Base-by-base conservation (phyloP, 2,797 vertebrate genomes). In the Stomatorhinus walkeri region DNA sequence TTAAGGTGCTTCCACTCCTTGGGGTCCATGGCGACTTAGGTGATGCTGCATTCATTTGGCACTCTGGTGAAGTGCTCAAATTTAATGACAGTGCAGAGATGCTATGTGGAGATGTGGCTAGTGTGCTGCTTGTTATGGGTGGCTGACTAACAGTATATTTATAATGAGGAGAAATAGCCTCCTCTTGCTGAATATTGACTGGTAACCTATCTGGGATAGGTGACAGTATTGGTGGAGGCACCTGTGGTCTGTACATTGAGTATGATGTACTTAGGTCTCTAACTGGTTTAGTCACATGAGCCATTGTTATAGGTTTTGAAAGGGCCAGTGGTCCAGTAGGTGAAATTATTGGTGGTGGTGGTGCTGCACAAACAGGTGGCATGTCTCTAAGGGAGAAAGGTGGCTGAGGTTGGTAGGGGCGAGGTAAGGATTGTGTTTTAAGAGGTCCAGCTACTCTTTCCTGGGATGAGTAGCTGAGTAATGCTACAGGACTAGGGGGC, bases 141-240 rank as follows among this genome's bases (percentile, higher is more conserved):
- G 94, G 94, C 84, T 96, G 95, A 87, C 94, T 93, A 87, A 89
- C 24, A 9, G 89, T 76, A 24, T 95, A 96, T 92, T 99, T 99
- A 91, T 97, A 97, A 94, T 98, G 97, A 79, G 97, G 97, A 93
- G 97, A 98, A 90, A 95, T 94, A 91, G 93, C 89, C 90, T 98
- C 97, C 89, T 92, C 91, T 85, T 96, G 91, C 91, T 96, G 97
- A 88, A 97, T 96, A 91, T 94, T 95, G 89, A 99, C 98, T 56
- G 96, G 95, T 90, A 98, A 95, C 28, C 97, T 97, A 90, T 96
- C 93, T 91, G 97, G 96, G 93, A 99, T 96, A 49, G 95, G 95
- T 84, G 96, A 95, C 90, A 98, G 97, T 90, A 99, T 97, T 91
- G 98, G 98, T 91, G 98, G 98, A 48, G 98, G 98, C 87, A 94